These are phyloP conservation scores for Sebastes fasciatus DNA, from an alignment of 2,113 vertebrate species.

Conservation along the genomic window DNA sequence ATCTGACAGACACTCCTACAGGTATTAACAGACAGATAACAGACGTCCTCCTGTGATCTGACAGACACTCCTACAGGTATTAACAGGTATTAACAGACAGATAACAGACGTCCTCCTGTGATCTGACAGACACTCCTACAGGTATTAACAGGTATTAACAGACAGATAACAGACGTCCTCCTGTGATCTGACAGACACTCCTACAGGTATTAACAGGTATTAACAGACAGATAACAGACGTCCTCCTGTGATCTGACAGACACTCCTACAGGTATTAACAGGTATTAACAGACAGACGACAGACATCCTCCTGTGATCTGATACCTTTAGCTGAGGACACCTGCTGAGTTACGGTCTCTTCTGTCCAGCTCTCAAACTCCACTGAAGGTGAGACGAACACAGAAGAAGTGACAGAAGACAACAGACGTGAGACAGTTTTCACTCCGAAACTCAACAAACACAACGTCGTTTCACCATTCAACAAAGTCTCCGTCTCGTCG, in stretches of 20 bases:
- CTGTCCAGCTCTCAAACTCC: conserved; percentile 77
- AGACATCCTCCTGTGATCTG: no score
- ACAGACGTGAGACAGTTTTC: conserved; percentile 27
- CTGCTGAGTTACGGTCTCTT: conserved; percentile 73
- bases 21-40: no score
- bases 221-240: background rate
- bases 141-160: no score
- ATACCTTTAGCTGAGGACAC: conserved; percentile 76
- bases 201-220: background rate
- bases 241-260: background rate
- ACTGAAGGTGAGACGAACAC: conserved; percentile 66
- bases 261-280: background rate
- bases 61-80: no score
- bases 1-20: no score
- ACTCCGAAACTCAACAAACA: background rate
- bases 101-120: no score
- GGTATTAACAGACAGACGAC: background rate
- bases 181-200: no score
- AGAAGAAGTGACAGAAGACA: conserved; percentile 46
- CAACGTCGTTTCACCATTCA: background rate
- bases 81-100: no score
- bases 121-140: no score
- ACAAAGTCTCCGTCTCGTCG: background rate
- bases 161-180: no score
- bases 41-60: no score